Conservation (phyloP, 1,140 invertebrate genomes). For the Chironomus tepperi region DNA sequence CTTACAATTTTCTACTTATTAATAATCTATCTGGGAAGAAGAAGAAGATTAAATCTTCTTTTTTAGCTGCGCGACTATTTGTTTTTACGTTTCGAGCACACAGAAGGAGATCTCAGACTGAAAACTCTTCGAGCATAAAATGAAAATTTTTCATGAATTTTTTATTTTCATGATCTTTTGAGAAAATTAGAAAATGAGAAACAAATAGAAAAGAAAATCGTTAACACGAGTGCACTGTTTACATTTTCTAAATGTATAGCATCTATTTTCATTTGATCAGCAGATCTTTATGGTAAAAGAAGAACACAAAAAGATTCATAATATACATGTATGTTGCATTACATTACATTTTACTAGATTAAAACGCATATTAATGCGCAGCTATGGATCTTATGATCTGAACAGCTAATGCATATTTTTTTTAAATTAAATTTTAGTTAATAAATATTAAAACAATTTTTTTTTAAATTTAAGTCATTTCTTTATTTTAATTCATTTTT, state of each 20-base stretch:
- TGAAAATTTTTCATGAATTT: neutral
- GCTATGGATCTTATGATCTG: too few relatives aligned
- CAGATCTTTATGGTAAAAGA: neutral
- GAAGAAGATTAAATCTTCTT: conserved; percentile 3
- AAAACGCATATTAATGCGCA: too few relatives aligned
- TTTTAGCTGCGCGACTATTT: neutral
- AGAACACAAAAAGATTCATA: too few relatives aligned
- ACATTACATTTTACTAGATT: too few relatives aligned
- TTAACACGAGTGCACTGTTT: neutral
- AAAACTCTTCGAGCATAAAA: neutral
- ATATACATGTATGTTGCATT: too few relatives aligned
- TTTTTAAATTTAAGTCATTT: too few relatives aligned
- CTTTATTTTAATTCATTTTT: too few relatives aligned
- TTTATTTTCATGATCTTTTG: neutral
- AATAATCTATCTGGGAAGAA: neutral
- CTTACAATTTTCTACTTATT: neutral
- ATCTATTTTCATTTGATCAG: neutral
- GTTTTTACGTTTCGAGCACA: neutral
- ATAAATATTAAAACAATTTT: too few relatives aligned
- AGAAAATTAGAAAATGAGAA: conserved; percentile 1
- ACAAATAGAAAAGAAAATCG: neutral
- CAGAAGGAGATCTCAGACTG: neutral
- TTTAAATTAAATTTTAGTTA: too few relatives aligned
- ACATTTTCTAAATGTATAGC: neutral
- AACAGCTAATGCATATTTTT: too few relatives aligned